These are phyloP conservation scores for Typhlichthys eigenmanni DNA, from an alignment of 2,797 vertebrate genomes.

Conservation along the genomic window DNA sequence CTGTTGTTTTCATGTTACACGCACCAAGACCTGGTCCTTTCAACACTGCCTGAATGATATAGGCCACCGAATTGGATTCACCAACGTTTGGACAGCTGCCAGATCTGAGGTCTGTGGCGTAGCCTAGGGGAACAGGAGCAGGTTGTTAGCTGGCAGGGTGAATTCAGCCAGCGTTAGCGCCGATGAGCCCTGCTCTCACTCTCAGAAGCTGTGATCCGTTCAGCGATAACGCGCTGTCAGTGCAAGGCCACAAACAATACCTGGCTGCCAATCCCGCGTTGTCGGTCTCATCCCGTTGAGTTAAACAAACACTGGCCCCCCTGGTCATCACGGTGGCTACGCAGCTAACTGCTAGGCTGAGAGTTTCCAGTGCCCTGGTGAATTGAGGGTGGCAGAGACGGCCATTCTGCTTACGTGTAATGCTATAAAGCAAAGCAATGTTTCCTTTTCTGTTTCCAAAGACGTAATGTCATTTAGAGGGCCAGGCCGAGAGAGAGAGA, in stretches of 20 bases:
- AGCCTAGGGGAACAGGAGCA: conserved; percentile 14
- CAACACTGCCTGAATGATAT: conserved; percentile 2
- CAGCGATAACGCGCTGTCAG: conserved; percentile 15
- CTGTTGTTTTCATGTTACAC: background rate
- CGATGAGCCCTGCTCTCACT: background rate
- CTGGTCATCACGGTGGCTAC: background rate
- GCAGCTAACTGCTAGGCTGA: conserved; percentile 30
- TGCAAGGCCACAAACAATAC: conserved; percentile 10
- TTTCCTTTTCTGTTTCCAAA: background rate
- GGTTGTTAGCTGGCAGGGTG: conserved; percentile 31
- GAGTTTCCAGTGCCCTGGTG: conserved; percentile 18
- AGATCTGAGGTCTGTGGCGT: conserved; percentile 9
- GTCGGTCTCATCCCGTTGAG: background rate
- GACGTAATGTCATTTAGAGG: conserved; percentile 17
- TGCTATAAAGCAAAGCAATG: conserved; percentile 23
- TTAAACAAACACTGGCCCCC: background rate
- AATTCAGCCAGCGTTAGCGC: background rate
- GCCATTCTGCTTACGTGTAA: conserved; percentile 17
- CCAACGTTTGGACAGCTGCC: conserved; percentile 29
- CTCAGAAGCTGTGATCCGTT: background rate
- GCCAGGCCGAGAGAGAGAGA: background rate
- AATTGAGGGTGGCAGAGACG: background rate
- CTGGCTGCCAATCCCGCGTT: background rate
- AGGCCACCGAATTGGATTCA: background rate
- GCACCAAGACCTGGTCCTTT: background rate